Conservation (phyloP, 1,140 invertebrate genomes). For the Homalodisca vitripennis region DNA sequence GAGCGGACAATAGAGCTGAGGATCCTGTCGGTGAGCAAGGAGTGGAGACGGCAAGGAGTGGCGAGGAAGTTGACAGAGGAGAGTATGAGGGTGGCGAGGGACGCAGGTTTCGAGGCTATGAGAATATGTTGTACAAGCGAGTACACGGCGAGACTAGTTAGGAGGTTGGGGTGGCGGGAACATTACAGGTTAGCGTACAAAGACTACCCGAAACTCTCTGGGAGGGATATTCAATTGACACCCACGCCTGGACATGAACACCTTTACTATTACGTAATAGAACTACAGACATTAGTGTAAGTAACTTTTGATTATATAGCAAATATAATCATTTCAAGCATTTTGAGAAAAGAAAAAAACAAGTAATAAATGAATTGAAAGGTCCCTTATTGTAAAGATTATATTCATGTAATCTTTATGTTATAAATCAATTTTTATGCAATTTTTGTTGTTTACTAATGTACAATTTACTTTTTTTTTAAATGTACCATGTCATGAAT, state of each 20-base stretch:
- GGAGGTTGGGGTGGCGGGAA: neutral
- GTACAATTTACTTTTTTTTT: too few relatives aligned
- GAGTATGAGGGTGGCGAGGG: neutral
- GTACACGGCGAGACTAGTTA: conserved; percentile 1
- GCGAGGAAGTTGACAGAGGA: neutral
- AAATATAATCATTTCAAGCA: too few relatives aligned
- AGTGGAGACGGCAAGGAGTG: conserved; percentile 1
- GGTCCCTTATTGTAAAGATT: too few relatives aligned
- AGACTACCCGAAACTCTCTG: neutral
- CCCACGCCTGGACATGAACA: neutral
- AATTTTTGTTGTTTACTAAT: too few relatives aligned
- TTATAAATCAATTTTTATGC: too few relatives aligned
- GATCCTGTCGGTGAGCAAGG: neutral
- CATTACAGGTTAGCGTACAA: neutral
- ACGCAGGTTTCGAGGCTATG: neutral
- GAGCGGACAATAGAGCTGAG: conserved; percentile 10
- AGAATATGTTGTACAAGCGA: conserved; percentile 15
- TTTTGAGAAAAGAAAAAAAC: too few relatives aligned
- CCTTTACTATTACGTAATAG: conserved; percentile 7
- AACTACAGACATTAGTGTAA: too few relatives aligned
- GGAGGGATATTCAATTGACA: neutral
- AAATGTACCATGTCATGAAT: too few relatives aligned
- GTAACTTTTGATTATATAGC: too few relatives aligned
- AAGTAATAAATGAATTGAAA: too few relatives aligned
- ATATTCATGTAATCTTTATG: too few relatives aligned